Conservation (phyloP, 2,888 invertebrate species). For the Plagodis pulveraria region DNA sequence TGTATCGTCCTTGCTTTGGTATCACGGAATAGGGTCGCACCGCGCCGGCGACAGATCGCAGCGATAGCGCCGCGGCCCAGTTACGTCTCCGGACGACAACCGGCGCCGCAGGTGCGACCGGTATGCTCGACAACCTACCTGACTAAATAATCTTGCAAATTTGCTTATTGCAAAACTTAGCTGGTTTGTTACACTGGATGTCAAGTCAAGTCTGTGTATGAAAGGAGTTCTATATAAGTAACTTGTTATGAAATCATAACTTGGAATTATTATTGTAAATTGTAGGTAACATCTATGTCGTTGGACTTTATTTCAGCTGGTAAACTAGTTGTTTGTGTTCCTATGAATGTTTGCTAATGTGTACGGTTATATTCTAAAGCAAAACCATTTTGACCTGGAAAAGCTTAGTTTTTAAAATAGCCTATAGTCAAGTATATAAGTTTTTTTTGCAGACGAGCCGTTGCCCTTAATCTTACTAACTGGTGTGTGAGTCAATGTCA, state of each 20-base stretch:
- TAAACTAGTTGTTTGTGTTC: no score
- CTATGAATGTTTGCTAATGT: no score
- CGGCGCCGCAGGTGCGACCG: slow-evolving; percentile 27
- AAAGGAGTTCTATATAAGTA: neutral
- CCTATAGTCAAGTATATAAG: no score
- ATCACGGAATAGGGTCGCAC: slow-evolving; percentile 24
- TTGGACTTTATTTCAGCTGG: no score
- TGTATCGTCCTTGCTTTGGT: slow-evolving; percentile 46
- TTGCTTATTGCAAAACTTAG: slow-evolving; percentile 11
- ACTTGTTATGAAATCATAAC: neutral
- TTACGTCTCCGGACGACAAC: slow-evolving; percentile 18
- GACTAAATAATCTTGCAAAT: slow-evolving; percentile 2
- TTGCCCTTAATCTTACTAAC: no score
- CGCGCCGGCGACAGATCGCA: slow-evolving; percentile 61
- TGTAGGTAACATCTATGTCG: no score
- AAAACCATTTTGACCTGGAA: no score
- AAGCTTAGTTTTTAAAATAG: no score
- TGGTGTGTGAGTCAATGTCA: no score
- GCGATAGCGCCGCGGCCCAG: slow-evolving; percentile 45
- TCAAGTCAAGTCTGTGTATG: neutral
- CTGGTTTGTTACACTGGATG: slow-evolving; percentile 2
- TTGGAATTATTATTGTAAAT: no score
- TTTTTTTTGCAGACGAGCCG: no score
- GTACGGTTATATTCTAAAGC: no score
- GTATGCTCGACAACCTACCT: slow-evolving; percentile 1